A percentile compares a stretch with the other conserved stretches of the same genome.
phyloP scores from a whole-genome alignment of 1,140 invertebrate species.

The Diorhabda elongata region DNA sequence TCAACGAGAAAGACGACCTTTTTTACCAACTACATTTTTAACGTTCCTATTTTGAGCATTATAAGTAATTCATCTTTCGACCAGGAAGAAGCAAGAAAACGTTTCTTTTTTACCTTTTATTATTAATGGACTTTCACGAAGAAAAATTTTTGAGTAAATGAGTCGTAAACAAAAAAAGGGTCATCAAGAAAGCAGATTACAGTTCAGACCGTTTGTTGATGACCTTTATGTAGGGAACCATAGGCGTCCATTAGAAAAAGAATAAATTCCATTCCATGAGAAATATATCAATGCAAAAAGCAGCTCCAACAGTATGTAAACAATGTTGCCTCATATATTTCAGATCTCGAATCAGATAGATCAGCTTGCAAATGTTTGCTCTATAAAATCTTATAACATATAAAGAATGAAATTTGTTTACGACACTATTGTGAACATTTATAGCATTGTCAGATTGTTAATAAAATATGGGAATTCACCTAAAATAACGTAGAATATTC shows the following conservation, averaged over 20 bases:
- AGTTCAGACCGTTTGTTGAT: conserved; percentile 43
- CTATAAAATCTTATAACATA: too few species aligned
- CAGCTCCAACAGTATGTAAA: too few species aligned
- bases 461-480: too few species aligned
- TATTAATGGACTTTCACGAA: conserved; percentile 17
- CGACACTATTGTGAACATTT: too few species aligned
- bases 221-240: conserved; percentile 36
- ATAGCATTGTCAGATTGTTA: too few species aligned
- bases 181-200: conserved; percentile 42
- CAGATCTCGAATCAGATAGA: too few species aligned
- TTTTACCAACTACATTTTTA: conserved; percentile 1
- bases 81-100: conserved; percentile 11
- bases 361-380: too few species aligned
- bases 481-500: too few species aligned
- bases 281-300: too few species aligned
- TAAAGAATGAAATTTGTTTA: too few species aligned
- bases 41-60: not conserved
- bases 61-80: conserved; percentile 18
- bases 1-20: not conserved
- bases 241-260: not conserved
- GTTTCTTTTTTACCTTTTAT: conserved; percentile 19
- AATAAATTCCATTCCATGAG: too few species aligned
- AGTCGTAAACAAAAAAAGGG: conserved; percentile 42
- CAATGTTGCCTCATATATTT: too few species aligned
- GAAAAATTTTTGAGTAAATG: conserved; percentile 36